Evolutionary conservation across 2,113 vertebrate genomes (phyloP), one percentile per base, ranked within the genome.

Genomic region (Egretta garzetta): DNA sequence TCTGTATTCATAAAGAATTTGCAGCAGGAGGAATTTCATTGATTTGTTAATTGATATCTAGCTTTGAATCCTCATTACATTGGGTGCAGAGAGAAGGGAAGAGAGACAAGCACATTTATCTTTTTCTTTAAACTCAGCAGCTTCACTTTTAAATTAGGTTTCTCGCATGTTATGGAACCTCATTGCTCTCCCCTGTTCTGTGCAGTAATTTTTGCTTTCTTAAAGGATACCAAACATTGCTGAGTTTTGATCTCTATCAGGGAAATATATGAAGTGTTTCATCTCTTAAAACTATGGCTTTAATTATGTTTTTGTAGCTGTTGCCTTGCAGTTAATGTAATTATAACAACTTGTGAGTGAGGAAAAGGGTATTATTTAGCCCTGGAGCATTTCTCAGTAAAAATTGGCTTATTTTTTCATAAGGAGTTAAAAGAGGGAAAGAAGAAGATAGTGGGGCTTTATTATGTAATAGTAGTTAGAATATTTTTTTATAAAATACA

Each of bases 1-100:
- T 88, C 86, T 84, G 33, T 95, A 93, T 96, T 82, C 89, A 56
- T 92, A 77, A 94, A 81, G 41, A 95, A 95, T 86, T 88, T 89
- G 86, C 86, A 97, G 86, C 77, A 86, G 72, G 70, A 88, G 67
- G 84, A 37, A 64, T 82, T 43, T 79, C 79, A 41, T 97, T 63
- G 94, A 96, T 93, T 97, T 76, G 67, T 91, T 98, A 96, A 97
- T 97, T 96, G 93, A 96, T 94, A 53, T 58, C 76, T 89, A 73
- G 95, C 91, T 95, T 96, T 93, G 95, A 98, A 92, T 97, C 88
- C 96, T 97, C 90, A 86, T 96, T 95, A 93, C 5, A 3, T 58
- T 90, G 94, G n/a, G 43, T 86, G 43, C 47, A 59, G 64, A 81
- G 68, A 50, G 71, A 81, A 91, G 50, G 49, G 71, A 68, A 39